Evolutionary conservation across 2,888 invertebrate genomes (phyloP).

Genomic region (Tolmerus cingulatus): DNA sequence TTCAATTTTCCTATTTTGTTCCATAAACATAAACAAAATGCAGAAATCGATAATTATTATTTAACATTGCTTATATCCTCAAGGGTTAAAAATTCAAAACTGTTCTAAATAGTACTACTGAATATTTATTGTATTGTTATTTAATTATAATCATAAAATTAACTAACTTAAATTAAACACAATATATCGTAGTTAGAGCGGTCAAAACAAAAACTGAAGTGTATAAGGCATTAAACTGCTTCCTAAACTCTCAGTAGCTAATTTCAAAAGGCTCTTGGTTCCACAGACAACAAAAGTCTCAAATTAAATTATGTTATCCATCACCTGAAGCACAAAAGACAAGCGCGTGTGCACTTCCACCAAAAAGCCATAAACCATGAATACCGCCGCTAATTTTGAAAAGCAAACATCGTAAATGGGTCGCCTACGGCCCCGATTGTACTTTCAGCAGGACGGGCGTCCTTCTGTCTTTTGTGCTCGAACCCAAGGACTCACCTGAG

Average conservation of each 20-base stretch:
- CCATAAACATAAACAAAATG: too few species aligned
- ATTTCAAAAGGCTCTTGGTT: background rate
- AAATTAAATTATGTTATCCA: constrained; percentile 2
- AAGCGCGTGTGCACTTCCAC: background rate
- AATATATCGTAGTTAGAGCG: background rate
- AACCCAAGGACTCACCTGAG: background rate
- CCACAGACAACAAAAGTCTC: background rate
- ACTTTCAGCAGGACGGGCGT: background rate
- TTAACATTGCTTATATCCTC: too few species aligned
- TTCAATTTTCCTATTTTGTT: too few species aligned
- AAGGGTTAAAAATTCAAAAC: too few species aligned
- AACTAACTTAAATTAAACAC: too few species aligned
- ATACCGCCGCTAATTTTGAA: constrained; percentile 45
- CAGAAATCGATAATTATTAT: too few species aligned
- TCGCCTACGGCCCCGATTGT: constrained; percentile 39
- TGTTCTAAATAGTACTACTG: too few species aligned
- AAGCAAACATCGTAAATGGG: constrained; percentile 44
- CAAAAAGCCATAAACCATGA: constrained; percentile 31
- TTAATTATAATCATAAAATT: too few species aligned
- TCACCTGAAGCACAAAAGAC: background rate
- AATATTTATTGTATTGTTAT: too few species aligned
- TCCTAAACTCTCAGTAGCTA: background rate
- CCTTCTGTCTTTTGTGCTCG: constrained; percentile 15
- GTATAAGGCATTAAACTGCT: background rate
- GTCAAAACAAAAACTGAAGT: background rate